A percentile compares a stretch with the other conserved stretches of the same genome.
Conservation (phyloP, 2,888 invertebrate genomes). For the Aporophyla nigra region DNA sequence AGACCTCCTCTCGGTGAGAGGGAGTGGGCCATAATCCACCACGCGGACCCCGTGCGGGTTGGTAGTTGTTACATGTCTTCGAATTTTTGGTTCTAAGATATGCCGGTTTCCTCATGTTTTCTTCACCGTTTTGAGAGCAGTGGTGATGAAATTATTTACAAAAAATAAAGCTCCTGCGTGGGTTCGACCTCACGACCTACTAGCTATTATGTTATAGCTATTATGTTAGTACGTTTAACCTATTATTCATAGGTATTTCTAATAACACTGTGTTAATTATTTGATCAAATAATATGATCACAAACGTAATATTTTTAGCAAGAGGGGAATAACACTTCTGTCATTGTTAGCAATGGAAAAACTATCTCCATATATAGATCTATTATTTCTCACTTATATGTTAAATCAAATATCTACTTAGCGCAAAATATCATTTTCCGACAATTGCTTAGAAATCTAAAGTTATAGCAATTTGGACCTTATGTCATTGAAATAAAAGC, state of each 20-base stretch:
- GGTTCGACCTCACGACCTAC: too few species aligned
- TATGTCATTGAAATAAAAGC: not conserved
- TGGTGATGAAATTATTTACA: too few species aligned
- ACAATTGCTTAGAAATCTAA: not conserved
- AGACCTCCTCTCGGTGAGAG: too few species aligned
- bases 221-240: not conserved
- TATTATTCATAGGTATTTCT: constrained; percentile 9
- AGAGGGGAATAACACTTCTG: constrained; percentile 35
- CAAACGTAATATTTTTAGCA: not conserved
- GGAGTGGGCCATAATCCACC: too few species aligned
- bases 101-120: too few species aligned
- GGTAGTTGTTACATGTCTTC: too few species aligned
- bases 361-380: constrained; percentile 4
- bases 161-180: too few species aligned
- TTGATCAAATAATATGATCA: constrained; percentile 18
- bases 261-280: not conserved
- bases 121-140: too few species aligned
- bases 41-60: too few species aligned
- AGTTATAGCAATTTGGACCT: constrained; percentile 6
- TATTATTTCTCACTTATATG: constrained; percentile 33
- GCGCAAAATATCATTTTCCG: not conserved
- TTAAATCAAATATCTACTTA: constrained; percentile 15
- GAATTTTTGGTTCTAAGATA: too few species aligned
- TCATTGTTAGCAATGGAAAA: constrained; percentile 14
- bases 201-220: not conserved